phyloP scores from a whole-genome alignment of 2,797 vertebrate species.

The Poliocrania exsul region DNA sequence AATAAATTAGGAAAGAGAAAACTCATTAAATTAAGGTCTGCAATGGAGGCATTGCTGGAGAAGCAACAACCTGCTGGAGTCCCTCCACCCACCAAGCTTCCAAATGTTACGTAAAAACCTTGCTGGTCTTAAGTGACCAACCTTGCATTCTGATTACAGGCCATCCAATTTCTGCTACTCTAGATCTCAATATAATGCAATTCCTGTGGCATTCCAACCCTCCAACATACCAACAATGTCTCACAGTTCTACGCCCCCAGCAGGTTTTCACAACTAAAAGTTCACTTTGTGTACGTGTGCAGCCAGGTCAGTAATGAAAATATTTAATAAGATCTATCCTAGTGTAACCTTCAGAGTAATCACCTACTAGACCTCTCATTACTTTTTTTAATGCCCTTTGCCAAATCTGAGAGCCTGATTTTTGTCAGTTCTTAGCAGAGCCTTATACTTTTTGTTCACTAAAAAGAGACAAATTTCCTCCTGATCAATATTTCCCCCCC shows the following conservation, averaged over 20 bases:
- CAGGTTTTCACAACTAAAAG: constrained; percentile 7
- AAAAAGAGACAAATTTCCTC: background rate
- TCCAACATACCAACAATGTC: background rate
- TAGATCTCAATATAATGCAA: background rate
- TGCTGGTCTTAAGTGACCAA: background rate
- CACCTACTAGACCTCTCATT: background rate
- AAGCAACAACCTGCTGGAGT: background rate
- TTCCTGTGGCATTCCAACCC: background rate
- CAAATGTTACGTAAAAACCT: background rate
- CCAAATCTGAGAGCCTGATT: constrained; percentile 12
- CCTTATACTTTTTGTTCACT: background rate
- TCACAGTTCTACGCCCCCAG: background rate
- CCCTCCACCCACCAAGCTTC: background rate
- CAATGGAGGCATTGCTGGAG: background rate
- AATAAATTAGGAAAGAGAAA: background rate
- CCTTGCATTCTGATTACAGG: background rate
- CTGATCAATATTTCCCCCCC: background rate
- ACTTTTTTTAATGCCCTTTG: constrained; percentile 20
- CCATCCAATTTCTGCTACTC: background rate
- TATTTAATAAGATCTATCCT: constrained; percentile 35
- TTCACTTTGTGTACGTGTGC: background rate
- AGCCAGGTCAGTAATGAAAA: constrained; percentile 47
- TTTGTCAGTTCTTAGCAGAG: constrained; percentile 4
- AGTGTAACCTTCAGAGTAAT: constrained; percentile 44
- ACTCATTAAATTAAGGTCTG: background rate